phyloP scores from a whole-genome alignment of 2,888 invertebrate genomes.

The Drosophila flavopinicola region DNA sequence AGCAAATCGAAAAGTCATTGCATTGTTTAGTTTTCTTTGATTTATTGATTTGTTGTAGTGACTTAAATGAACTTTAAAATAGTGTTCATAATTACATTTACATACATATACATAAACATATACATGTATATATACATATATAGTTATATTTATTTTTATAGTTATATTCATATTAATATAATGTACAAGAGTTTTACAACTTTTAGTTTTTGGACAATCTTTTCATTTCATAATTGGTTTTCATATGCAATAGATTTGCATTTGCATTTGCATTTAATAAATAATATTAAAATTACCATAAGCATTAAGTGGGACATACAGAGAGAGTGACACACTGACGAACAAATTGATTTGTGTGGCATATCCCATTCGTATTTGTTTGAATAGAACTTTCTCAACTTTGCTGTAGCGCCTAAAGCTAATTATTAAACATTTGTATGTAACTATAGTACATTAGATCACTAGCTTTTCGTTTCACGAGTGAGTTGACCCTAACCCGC shows the following conservation, averaged over 20 bases:
- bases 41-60: slow-evolving; percentile 77
- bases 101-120: slow-evolving; percentile 50
- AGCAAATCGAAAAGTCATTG: not conserved
- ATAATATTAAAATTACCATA: slow-evolving; percentile 72
- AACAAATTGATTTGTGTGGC: slow-evolving; percentile 30
- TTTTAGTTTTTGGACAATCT: slow-evolving; percentile 79
- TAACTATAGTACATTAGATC: slow-evolving; percentile 77
- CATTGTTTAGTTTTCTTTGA: slow-evolving; percentile 57
- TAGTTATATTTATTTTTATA: slow-evolving; percentile 12
- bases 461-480: slow-evolving; percentile 78
- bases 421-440: slow-evolving; percentile 76
- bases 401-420: slow-evolving; percentile 61
- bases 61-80: slow-evolving; percentile 78
- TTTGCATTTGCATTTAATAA: slow-evolving; percentile 53
- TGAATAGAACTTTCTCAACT: slow-evolving; percentile 48
- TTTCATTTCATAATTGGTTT: slow-evolving; percentile 72
- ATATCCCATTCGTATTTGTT: slow-evolving; percentile 18
- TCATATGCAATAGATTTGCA: slow-evolving; percentile 8
- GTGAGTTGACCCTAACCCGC: slow-evolving; percentile 49
- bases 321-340: slow-evolving; percentile 40
- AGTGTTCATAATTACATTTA: slow-evolving; percentile 73
- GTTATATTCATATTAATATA: slow-evolving; percentile 47
- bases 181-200: slow-evolving; percentile 76
- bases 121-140: slow-evolving; percentile 25
- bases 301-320: slow-evolving; percentile 64